These are phyloP conservation scores for Cydia strobilella DNA, from an alignment of 1,140 invertebrate species.

Conservation along the genomic window DNA sequence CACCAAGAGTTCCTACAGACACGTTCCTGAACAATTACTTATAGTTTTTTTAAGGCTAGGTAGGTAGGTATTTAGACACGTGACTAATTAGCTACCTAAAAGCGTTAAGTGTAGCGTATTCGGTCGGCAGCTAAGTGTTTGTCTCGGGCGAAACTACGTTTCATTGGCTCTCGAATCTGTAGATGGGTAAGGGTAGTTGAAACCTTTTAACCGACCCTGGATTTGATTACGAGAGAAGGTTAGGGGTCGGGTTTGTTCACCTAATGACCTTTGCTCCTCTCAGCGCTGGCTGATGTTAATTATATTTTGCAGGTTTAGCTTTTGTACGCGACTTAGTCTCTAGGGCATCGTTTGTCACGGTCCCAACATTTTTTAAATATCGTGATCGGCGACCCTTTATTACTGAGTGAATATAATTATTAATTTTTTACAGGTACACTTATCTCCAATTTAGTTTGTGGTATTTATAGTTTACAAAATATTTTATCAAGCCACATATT, in stretches of 20 bases:
- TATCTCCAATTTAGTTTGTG: too few relatives aligned
- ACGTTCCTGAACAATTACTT: too few relatives aligned
- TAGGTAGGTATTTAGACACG: too few relatives aligned
- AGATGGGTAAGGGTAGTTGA: background rate
- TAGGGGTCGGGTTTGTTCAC: slow-evolving; percentile 12
- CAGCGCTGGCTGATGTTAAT: background rate
- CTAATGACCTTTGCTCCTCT: slow-evolving; percentile 6
- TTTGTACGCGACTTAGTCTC: background rate
- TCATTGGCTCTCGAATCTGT: background rate
- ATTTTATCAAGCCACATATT: too few relatives aligned
- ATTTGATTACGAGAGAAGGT: slow-evolving; percentile 18
- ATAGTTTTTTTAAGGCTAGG: too few relatives aligned
- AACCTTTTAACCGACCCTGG: background rate
- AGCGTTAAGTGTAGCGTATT: background rate
- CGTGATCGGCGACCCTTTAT: too few relatives aligned
- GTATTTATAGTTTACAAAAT: too few relatives aligned
- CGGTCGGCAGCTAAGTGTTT: background rate
- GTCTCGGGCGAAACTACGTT: background rate
- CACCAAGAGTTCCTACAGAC: too few relatives aligned
- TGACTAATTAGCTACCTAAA: background rate
- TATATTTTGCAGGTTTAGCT: slow-evolving; percentile 9
- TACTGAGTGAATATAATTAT: too few relatives aligned
- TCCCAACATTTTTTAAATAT: background rate
- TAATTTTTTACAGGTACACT: too few relatives aligned
- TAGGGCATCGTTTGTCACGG: background rate